These are phyloP conservation scores for Lottia gigantea DNA, from an alignment of 2,888 invertebrate species.

Conservation along the genomic window DNA sequence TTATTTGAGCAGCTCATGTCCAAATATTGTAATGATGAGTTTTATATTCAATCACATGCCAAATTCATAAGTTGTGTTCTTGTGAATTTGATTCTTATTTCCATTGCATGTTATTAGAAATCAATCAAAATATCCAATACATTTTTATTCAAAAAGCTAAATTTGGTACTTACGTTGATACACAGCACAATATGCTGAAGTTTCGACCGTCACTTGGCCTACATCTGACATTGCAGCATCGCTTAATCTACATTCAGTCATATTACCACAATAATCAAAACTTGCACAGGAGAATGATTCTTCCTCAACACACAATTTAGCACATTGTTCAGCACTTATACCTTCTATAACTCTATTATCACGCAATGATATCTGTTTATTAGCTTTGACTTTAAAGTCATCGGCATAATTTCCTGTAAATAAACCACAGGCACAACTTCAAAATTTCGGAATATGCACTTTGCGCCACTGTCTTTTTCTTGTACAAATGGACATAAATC, in stretches of 20 bases:
- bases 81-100: too few species aligned
- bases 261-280: slow-evolving; percentile 54
- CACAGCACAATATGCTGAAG: slow-evolving; percentile 43
- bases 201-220: slow-evolving; percentile 41
- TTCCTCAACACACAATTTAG: slow-evolving; percentile 50
- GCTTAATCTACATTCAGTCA: slow-evolving; percentile 49
- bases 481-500: too few species aligned
- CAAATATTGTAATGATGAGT: too few species aligned
- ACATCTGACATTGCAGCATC: slow-evolving; percentile 39
- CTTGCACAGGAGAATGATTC: slow-evolving; percentile 44
- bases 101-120: too few species aligned
- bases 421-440: neutral
- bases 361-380: slow-evolving; percentile 33
- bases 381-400: slow-evolving; percentile 41
- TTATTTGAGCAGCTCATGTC: too few species aligned
- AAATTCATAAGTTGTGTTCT: too few species aligned
- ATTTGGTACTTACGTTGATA: slow-evolving; percentile 47
- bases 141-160: neutral
- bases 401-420: slow-evolving; percentile 45
- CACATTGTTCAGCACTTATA: slow-evolving; percentile 45
- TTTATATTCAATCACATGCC: too few species aligned
- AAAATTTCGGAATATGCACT: neutral
- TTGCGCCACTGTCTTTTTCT: too few species aligned
- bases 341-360: slow-evolving; percentile 42
- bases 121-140: too few species aligned